These are phyloP conservation scores for Ictalurus furcatus DNA, from an alignment of 2,113 vertebrate species.

Conservation along the genomic window DNA sequence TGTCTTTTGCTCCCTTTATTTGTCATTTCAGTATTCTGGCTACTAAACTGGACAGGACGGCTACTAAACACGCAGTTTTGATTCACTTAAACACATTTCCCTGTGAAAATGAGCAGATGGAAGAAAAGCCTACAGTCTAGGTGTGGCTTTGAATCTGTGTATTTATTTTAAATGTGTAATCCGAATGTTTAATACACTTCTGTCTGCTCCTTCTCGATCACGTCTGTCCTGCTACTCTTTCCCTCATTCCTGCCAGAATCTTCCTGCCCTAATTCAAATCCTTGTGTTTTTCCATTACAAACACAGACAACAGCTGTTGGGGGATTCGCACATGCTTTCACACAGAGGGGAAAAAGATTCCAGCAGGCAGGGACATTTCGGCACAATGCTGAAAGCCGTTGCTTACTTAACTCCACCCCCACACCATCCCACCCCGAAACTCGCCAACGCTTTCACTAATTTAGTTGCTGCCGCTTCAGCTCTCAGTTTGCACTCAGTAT, in stretches of 20 bases:
- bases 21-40: not conserved
- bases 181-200: slow-evolving; percentile 7
- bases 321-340: slow-evolving; percentile 7
- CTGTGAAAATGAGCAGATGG: slow-evolving; percentile 17
- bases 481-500: not conserved
- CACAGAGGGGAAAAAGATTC: not conserved
- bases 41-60: not conserved
- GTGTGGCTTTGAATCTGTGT: not conserved
- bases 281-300: slow-evolving; percentile 4
- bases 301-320: slow-evolving; percentile 8
- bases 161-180: slow-evolving; percentile 10
- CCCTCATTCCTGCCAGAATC: not conserved
- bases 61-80: not conserved
- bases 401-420: not conserved
- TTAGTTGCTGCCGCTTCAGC: not conserved
- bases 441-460: not conserved
- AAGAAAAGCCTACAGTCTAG: not conserved
- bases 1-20: not conserved
- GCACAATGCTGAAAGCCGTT: not conserved
- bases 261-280: not conserved
- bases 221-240: not conserved
- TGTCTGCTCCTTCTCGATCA: slow-evolving; percentile 3
- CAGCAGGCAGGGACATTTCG: not conserved
- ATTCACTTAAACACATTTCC: not conserved
- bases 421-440: not conserved